Conservation (phyloP, 2,888 invertebrate species). For the Drosophila picticornis region DNA sequence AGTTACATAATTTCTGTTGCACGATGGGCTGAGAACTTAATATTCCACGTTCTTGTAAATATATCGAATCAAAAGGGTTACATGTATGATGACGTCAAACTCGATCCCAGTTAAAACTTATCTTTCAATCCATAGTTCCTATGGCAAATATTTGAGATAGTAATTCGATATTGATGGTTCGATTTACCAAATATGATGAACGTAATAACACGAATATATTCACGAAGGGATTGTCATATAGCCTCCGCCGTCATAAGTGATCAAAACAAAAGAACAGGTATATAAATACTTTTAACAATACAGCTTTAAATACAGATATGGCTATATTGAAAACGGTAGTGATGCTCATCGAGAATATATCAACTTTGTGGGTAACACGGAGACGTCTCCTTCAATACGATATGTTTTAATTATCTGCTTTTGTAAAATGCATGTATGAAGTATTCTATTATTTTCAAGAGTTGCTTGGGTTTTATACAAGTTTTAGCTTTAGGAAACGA, state of each 20-base stretch:
- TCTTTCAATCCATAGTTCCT: neutral
- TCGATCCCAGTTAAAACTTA: neutral
- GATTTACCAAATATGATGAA: fast-evolving
- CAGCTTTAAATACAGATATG: neutral
- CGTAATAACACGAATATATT: neutral
- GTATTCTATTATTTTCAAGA: neutral
- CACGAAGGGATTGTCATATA: too few species aligned
- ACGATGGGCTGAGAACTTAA: too few species aligned
- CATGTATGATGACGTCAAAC: too few species aligned
- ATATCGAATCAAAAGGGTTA: too few species aligned
- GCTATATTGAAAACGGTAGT: neutral
- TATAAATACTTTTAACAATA: neutral
- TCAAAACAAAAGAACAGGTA: neutral
- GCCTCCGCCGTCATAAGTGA: neutral
- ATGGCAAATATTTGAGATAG: neutral
- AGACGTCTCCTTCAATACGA: neutral
- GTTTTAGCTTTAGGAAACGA: neutral
- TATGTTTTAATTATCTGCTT: neutral
- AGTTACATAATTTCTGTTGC: too few species aligned
- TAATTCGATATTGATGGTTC: neutral
- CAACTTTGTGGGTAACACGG: neutral
- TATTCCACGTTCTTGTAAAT: too few species aligned
- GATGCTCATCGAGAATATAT: neutral
- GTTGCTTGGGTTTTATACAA: neutral
- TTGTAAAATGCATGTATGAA: neutral